Percentiles rank a stretch among this genome's conserved stretches.
Evolutionary conservation across 2,888 invertebrate species (phyloP).

Genomic region (Leptothorax acervorum): DNA sequence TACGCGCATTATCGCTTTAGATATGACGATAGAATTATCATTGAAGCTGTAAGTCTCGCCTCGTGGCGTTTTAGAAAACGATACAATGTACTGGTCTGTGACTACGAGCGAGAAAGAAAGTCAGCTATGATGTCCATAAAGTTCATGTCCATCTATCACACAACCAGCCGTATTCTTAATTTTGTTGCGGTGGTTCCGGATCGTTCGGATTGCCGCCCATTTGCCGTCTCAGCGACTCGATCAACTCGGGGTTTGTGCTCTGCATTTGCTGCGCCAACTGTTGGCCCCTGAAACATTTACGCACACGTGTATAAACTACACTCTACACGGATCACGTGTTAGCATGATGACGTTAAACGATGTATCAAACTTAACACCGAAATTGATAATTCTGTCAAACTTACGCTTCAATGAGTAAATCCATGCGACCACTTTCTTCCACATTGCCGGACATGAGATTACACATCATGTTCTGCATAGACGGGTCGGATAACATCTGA

Average conservation of each 20-base stretch:
- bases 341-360: neutral
- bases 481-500: constrained; percentile 94
- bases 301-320: neutral
- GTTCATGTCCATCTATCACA: constrained; percentile 31
- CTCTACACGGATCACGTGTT: neutral
- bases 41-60: constrained; percentile 34
- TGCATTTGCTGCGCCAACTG: constrained; percentile 94
- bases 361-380: neutral
- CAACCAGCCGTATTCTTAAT: constrained; percentile 70
- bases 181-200: constrained; percentile 81
- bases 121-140: constrained; percentile 4
- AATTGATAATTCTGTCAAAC: constrained; percentile 60
- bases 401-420: constrained; percentile 87
- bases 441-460: constrained; percentile 86
- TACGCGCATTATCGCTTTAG: constrained; percentile 49
- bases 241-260: constrained; percentile 92
- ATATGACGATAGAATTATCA: constrained; percentile 49
- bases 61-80: constrained; percentile 44
- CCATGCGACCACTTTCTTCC: constrained; percentile 83
- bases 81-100: constrained; percentile 48
- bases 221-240: constrained; percentile 91
- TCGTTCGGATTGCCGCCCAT: constrained; percentile 84
- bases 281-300: constrained; percentile 89
- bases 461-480: constrained; percentile 92
- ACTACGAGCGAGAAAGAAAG: constrained; percentile 37